Evolutionary conservation across 2,888 invertebrate species (phyloP).

Genomic region (Troglohyphantes excavatus): DNA sequence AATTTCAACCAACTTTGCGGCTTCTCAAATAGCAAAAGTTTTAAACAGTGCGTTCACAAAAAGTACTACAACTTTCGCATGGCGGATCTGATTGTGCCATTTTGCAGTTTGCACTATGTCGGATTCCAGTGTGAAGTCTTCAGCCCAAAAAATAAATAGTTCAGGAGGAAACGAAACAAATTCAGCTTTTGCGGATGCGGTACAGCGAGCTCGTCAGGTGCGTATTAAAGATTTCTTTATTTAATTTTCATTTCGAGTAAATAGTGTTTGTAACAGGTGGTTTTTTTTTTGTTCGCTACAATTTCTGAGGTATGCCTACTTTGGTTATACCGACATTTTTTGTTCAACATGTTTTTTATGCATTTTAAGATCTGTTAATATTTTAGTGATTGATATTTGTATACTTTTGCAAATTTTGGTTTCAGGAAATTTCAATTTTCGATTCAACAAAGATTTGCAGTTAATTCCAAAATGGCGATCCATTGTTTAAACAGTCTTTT

Average conservation of each 20-base stretch:
- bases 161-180: constrained; percentile 74
- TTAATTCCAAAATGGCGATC: constrained; percentile 55
- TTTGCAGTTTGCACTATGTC: constrained; percentile 79
- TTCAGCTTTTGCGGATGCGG: constrained; percentile 80
- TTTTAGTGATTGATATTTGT: too few species aligned
- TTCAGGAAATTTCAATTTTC: too few species aligned
- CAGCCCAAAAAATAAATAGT: constrained; percentile 78
- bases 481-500: constrained; percentile 45
- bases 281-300: constrained; percentile 52
- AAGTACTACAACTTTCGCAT: constrained; percentile 57
- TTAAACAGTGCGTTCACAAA: neutral
- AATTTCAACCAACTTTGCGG: too few species aligned
- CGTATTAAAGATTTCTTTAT: neutral
- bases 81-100: constrained; percentile 72
- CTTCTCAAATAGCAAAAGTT: too few species aligned
- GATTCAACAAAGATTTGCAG: too few species aligned
- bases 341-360: neutral
- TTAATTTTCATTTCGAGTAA: neutral
- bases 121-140: constrained; percentile 77
- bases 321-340: neutral
- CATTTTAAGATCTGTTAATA: too few species aligned
- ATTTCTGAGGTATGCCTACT: neutral
- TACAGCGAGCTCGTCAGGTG: constrained; percentile 80
- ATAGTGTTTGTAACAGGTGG: constrained; percentile 41
- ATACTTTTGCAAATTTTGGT: too few species aligned